phyloP scores from a whole-genome alignment of 2,797 vertebrate species.

The Dryobates pubescens region DNA sequence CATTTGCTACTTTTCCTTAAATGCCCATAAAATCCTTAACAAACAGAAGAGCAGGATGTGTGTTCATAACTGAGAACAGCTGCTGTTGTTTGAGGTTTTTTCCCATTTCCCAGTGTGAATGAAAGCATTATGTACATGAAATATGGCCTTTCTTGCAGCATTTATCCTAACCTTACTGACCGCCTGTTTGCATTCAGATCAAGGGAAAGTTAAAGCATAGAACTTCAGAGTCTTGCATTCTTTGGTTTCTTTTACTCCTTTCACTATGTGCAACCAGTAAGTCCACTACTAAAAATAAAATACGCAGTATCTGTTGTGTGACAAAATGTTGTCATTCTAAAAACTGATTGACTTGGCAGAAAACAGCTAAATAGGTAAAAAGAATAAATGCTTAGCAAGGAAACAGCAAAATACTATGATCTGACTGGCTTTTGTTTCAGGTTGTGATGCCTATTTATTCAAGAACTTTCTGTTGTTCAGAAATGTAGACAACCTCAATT shows the following conservation, averaged over 20 bases:
- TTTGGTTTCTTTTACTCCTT: neutral
- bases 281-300: neutral
- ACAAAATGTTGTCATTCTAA: neutral
- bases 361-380: neutral
- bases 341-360: neutral
- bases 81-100: slow-evolving; percentile 3
- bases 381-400: neutral
- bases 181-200: neutral
- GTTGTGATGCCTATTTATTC: neutral
- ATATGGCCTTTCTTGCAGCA: neutral
- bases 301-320: neutral
- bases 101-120: slow-evolving; percentile 18
- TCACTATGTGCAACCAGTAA: neutral
- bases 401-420: neutral
- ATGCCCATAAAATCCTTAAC: slow-evolving; percentile 5
- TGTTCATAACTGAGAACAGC: slow-evolving; percentile 17
- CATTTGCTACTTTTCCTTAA: slow-evolving; percentile 13
- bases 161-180: neutral
- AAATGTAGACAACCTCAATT: neutral
- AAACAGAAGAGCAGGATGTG: slow-evolving; percentile 17
- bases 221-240: neutral
- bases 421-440: neutral
- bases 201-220: neutral
- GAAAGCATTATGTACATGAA: slow-evolving; percentile 3
- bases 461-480: neutral